Evolutionary conservation across 2,888 invertebrate species (phyloP).

Genomic region (Drosophila pseudotalamancana): DNA sequence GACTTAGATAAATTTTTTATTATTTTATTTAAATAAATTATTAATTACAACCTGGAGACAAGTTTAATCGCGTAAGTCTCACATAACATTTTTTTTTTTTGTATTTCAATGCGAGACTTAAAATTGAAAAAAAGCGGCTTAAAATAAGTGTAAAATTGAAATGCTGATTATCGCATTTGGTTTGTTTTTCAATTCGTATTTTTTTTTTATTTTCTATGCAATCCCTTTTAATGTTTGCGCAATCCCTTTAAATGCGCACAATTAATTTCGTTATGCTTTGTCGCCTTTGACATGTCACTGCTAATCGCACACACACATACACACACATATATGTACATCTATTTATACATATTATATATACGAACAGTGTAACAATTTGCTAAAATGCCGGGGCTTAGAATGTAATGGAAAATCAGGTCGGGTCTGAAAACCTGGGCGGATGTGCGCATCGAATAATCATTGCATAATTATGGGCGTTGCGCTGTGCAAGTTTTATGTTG

Average conservation of each 20-base stretch:
- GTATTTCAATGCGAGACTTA: background rate
- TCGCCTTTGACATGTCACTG: conserved; percentile 62
- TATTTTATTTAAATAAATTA: background rate
- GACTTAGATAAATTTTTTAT: no score
- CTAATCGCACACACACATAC: conserved; percentile 24
- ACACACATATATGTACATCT: background rate
- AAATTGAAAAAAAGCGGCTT: conserved; percentile 26
- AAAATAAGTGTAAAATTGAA: conserved; percentile 50
- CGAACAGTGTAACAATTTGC: conserved; percentile 55
- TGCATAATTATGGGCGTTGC: conserved; percentile 70
- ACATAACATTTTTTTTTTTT: background rate
- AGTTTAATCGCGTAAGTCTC: background rate
- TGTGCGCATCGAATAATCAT: conserved; percentile 47
- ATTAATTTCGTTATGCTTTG: conserved; percentile 79
- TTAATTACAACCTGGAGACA: background rate
- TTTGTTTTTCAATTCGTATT: conserved; percentile 53
- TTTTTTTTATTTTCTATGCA: conserved; percentile 16
- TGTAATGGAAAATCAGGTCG: conserved; percentile 39
- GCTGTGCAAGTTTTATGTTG: conserved; percentile 27
- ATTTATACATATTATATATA: no score
- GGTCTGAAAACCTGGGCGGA: conserved; percentile 7
- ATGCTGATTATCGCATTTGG: conserved; percentile 67
- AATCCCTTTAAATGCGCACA: conserved; percentile 76
- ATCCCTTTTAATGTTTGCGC: conserved; percentile 70
- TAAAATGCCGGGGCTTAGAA: conserved; percentile 65